Conservation (phyloP, 2,797 vertebrate species). For the Sebastiscus tertius region DNA sequence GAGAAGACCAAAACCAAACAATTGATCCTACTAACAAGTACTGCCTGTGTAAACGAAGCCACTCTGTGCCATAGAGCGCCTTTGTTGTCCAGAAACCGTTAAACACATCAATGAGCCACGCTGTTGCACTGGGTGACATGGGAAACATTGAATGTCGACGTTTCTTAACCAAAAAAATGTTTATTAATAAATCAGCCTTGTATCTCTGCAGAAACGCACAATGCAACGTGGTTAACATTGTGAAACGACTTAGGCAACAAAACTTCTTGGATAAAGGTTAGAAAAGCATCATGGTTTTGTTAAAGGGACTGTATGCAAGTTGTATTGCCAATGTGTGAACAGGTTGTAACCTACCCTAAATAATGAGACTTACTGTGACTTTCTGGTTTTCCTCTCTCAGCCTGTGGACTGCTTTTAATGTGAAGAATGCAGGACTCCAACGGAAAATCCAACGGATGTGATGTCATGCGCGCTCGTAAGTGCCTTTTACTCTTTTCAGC, state of each 20-base stretch:
- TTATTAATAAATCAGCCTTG: background rate
- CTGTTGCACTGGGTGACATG: background rate
- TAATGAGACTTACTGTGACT: too few species aligned
- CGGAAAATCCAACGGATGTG: too few species aligned
- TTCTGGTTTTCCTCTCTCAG: too few species aligned
- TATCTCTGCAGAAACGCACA: background rate
- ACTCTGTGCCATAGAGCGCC: background rate
- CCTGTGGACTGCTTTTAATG: too few species aligned
- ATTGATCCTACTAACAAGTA: background rate
- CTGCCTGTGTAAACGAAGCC: background rate
- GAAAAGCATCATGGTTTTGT: background rate
- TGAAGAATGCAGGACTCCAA: too few species aligned
- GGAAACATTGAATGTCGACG: background rate
- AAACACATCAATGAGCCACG: background rate
- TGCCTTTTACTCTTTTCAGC: too few species aligned
- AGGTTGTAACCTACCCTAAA: too few species aligned
- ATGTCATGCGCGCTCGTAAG: rapidly evolving
- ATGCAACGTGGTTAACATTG: background rate
- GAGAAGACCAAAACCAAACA: background rate
- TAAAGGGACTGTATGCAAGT: background rate
- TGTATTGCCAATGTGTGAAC: too few species aligned
- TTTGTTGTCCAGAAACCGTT: background rate
- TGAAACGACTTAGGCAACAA: background rate
- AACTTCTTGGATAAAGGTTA: background rate
- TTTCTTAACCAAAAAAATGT: background rate